phyloP scores from a whole-genome alignment of 2,888 invertebrate species.

The Halictus ligatus region DNA sequence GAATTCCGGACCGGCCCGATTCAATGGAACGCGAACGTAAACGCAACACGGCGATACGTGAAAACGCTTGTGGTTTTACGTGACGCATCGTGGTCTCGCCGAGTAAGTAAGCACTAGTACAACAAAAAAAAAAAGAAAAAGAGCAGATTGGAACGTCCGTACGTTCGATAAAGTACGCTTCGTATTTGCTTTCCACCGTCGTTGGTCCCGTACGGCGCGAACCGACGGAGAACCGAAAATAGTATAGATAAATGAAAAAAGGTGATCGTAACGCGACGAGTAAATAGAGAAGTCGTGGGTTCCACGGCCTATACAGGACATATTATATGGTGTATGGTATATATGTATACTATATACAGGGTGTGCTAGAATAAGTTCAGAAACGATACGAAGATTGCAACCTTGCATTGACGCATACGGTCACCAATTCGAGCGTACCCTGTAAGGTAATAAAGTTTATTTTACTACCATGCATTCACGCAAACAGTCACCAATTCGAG shows the following conservation, averaged over 20 bases:
- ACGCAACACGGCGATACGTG: neutral
- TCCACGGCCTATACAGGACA: neutral
- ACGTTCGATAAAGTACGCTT: neutral
- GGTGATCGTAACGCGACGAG: neutral
- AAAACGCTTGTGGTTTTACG: conserved; percentile 13
- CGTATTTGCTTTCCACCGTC: neutral
- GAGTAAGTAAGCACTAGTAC: neutral
- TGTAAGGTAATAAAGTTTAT: no score
- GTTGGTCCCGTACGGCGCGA: neutral
- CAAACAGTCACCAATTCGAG: no score
- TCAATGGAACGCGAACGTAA: neutral
- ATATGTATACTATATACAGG: neutral
- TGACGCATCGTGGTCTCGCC: conserved; percentile 26
- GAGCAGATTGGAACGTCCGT: neutral
- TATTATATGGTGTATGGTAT: neutral
- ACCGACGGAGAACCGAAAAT: neutral
- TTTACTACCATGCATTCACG: no score
- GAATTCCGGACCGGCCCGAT: neutral
- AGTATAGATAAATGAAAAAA: neutral
- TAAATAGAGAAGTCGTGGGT: neutral
- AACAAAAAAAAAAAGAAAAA: no score
- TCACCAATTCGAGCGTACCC: no score
- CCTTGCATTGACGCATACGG: no score
- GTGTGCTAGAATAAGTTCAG: no score
- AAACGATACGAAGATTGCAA: no score